Conservation (phyloP, 2,888 invertebrate genomes). For the Pyrrhosoma nymphula region DNA sequence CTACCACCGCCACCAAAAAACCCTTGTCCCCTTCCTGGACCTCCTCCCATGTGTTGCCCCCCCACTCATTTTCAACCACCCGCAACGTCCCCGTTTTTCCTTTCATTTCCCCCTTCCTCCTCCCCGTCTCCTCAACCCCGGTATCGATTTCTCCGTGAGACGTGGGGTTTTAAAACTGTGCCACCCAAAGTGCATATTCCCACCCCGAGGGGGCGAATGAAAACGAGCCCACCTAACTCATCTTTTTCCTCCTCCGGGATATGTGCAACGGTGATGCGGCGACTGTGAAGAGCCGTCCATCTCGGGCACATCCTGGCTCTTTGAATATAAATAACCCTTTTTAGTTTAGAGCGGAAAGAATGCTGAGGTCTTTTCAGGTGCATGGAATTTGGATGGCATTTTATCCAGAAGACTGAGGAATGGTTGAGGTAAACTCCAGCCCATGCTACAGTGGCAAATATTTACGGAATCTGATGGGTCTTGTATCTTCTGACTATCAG, state of each 20-base stretch:
- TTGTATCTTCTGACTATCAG: too few species aligned
- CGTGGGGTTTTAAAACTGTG: not conserved
- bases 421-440: too few species aligned
- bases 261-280: too few species aligned
- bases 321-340: too few species aligned
- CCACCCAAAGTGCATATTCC: conserved; percentile 8
- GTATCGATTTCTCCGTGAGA: not conserved
- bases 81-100: not conserved
- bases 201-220: not conserved
- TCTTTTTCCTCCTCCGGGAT: not conserved
- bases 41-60: not conserved
- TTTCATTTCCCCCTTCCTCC: not conserved
- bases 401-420: too few species aligned
- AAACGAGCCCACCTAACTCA: not conserved
- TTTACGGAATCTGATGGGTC: too few species aligned
- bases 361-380: too few species aligned
- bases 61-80: not conserved
- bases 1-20: not conserved
- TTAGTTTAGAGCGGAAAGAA: too few species aligned
- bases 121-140: not conserved
- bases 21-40: not conserved
- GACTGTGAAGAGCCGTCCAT: too few species aligned
- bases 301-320: too few species aligned
- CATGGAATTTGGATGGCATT: too few species aligned
- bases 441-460: too few species aligned